Percentiles rank a stretch among this genome's conserved stretches.
These are phyloP conservation scores for Hedychridium roseum DNA, from an alignment of 2,888 invertebrate genomes.

Conservation along the genomic window DNA sequence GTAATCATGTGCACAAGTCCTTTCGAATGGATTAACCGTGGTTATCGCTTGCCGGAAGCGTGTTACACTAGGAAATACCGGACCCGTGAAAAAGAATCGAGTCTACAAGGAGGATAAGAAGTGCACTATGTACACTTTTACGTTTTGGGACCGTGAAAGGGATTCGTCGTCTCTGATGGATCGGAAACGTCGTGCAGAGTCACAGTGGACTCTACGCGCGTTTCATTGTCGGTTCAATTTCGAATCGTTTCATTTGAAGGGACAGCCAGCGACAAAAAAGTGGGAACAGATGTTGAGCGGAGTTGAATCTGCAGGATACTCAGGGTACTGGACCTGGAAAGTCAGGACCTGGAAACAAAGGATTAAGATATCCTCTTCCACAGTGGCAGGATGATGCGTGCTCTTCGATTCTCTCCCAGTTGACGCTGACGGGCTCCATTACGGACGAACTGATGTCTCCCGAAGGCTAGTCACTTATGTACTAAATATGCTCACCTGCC, in stretches of 20 bases:
- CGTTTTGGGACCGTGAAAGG: slow-evolving; percentile 22
- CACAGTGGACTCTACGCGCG: neutral
- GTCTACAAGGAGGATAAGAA: slow-evolving; percentile 25
- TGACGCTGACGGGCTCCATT: slow-evolving; percentile 26
- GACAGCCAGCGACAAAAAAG: slow-evolving; percentile 59
- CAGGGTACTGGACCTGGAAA: slow-evolving; percentile 62
- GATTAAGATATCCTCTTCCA: slow-evolving; percentile 56
- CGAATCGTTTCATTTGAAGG: slow-evolving; percentile 43
- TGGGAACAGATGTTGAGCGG: slow-evolving; percentile 56
- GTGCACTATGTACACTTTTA: slow-evolving; percentile 24
- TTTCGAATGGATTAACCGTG: no score
- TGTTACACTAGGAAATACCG: slow-evolving; percentile 27
- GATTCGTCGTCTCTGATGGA: slow-evolving; percentile 28
- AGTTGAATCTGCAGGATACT: slow-evolving; percentile 61
- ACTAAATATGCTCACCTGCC: slow-evolving; percentile 37
- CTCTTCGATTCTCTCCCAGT: slow-evolving; percentile 32
- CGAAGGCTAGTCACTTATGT: no score
- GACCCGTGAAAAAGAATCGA: slow-evolving; percentile 23
- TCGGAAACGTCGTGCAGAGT: neutral
- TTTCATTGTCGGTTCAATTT: neutral
- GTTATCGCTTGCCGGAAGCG: no score
- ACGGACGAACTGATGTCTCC: slow-evolving; percentile 30
- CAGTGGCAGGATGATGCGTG: slow-evolving; percentile 21
- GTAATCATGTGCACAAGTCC: no score
- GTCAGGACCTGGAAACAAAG: slow-evolving; percentile 64